Base-by-base conservation (phyloP, 2,113 vertebrate species). In the Edolisoma coerulescens region DNA sequence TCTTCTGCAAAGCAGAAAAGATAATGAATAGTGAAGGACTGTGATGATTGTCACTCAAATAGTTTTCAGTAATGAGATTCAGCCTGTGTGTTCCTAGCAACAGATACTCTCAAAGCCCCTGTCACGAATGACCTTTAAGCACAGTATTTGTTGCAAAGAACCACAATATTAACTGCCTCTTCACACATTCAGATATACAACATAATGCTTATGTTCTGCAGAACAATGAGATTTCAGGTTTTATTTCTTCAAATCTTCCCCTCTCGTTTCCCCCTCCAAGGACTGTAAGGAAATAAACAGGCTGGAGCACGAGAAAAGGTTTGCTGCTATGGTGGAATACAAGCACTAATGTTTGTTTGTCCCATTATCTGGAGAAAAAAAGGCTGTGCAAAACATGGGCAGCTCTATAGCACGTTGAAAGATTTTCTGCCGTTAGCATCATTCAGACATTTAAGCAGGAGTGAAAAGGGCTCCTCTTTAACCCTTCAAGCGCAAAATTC, bases 101-200 rank as follows among this genome's bases (percentile, higher is more conserved):
- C 92, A 95, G 87, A 96, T 92, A 82, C 68, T 96, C 79, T 91
- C 92, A 70, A 80, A 96, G 54, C 42, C 85, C 39, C 78, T 83
- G 73, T 94, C 83, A 96, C 0, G 13, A 92, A 49, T 95, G 95
- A 96, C 93, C 93, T 96, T 96, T 93, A 88, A 96, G 75, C 50
- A 67, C 87, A 90, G 44, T 91, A 85, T 93, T 95, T 93, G 82
- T 86, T 90, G 87, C 68, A 63, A 86, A 88, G 52, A 95, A 50
- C 45, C 54, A 63, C 60, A 71, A 35, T 57, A 90, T 94, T 88
- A 91, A 91, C 78, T 61, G 52, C 77, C 64, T 95, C 49, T 70
- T 86, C 80, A 70, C 53, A 89, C 59, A 84, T 88, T 82, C 69
- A 74, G 53, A 88, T 85, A 70, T 42, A 56, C n/a, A 53, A 78